Conservation (phyloP, 2,888 invertebrate genomes). For the Griposia aprilina region DNA sequence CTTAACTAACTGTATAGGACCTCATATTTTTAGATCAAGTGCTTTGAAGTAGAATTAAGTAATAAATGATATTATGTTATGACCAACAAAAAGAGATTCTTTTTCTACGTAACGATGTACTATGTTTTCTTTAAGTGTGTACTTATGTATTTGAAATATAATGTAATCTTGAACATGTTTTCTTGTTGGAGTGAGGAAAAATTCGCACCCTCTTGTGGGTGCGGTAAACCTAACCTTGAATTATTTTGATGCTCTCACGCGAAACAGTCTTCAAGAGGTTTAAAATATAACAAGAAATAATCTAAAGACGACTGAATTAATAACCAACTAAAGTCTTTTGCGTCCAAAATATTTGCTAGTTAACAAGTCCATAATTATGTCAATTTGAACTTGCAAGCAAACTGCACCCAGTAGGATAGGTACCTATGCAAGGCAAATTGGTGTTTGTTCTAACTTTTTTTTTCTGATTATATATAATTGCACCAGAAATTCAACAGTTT, state of each 20-base stretch:
- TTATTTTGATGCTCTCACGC: conserved; percentile 36
- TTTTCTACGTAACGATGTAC: background rate
- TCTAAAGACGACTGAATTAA: background rate
- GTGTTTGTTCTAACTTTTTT: background rate
- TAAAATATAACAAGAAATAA: conserved; percentile 19
- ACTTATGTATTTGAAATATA: conserved; percentile 13
- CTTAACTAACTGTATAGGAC: background rate
- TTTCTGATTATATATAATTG: background rate
- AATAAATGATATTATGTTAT: background rate
- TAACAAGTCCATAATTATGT: background rate
- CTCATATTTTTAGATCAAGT: background rate
- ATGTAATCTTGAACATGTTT: conserved; percentile 39
- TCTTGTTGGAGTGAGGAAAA: conserved; percentile 41
- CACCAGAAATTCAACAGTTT: background rate
- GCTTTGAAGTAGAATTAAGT: background rate
- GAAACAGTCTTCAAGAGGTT: conserved; percentile 12
- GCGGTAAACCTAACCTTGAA: conserved; percentile 47
- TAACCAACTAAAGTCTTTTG: background rate
- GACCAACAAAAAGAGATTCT: background rate
- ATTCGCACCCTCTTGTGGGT: conserved; percentile 30
- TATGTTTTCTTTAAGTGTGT: conserved; percentile 13
- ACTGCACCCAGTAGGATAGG: background rate
- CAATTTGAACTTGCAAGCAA: background rate
- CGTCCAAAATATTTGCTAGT: conserved; percentile 3
- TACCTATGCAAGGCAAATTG: background rate